These are phyloP conservation scores for Cydia splendana DNA, from an alignment of 1,140 invertebrate species.

Conservation along the genomic window DNA sequence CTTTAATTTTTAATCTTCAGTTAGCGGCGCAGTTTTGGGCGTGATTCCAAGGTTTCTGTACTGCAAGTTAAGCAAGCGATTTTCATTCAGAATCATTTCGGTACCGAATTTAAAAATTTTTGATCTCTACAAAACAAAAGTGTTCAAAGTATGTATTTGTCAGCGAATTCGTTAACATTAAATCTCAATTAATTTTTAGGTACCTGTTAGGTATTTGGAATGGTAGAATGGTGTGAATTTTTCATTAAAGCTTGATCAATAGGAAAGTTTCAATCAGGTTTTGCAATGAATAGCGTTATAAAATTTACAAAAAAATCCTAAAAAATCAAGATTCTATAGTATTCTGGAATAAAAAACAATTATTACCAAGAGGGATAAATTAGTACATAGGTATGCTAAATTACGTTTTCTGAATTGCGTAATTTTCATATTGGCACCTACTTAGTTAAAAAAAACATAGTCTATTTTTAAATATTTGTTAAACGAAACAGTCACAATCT, in stretches of 20 bases:
- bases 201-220: too few relatives aligned
- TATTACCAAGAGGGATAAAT: too few relatives aligned
- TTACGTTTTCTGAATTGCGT: not conserved
- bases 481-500: not conserved
- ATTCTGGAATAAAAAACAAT: not conserved
- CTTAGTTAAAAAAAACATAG: not conserved
- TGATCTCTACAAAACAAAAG: too few relatives aligned
- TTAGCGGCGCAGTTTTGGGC: slow-evolving; percentile 24
- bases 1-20: slow-evolving; percentile 30
- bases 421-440: not conserved
- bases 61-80: slow-evolving; percentile 11
- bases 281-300: too few relatives aligned
- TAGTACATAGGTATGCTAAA: too few relatives aligned
- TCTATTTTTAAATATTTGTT: not conserved
- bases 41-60: slow-evolving; percentile 20
- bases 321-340: not conserved
- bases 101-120: not conserved
- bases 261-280: too few relatives aligned
- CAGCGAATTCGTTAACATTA: not conserved
- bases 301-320: too few relatives aligned
- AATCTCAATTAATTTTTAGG: too few relatives aligned
- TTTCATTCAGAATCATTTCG: not conserved
- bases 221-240: too few relatives aligned
- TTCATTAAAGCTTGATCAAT: too few relatives aligned
- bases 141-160: not conserved